Evolutionary conservation across 2,888 invertebrate genomes (phyloP).

Genomic region (Amblyjoppa proteus): DNA sequence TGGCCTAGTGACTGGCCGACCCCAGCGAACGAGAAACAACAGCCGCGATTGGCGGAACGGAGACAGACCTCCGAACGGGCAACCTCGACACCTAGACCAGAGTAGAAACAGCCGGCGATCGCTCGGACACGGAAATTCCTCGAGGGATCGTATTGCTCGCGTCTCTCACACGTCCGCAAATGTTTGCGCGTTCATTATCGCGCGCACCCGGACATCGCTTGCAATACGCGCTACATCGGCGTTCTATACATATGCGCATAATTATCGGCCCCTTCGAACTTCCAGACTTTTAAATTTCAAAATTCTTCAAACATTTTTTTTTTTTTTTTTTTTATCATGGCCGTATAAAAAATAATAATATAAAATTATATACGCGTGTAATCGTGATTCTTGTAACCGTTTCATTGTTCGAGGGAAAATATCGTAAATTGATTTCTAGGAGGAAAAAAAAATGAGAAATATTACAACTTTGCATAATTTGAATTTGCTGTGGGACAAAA

Average conservation of each 20-base stretch:
- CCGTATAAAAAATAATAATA: too few relatives aligned
- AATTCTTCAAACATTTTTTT: too few relatives aligned
- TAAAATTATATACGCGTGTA: too few relatives aligned
- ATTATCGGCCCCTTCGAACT: neutral
- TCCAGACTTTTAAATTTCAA: neutral
- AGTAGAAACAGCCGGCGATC: constrained; percentile 56
- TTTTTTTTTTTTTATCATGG: too few relatives aligned
- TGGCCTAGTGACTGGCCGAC: constrained; percentile 74
- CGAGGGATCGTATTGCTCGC: constrained; percentile 32
- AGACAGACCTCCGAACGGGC: constrained; percentile 47
- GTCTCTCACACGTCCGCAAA: constrained; percentile 52
- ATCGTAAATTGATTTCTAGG: too few relatives aligned
- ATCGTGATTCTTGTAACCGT: too few relatives aligned
- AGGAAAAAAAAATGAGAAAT: too few relatives aligned
- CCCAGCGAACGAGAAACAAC: constrained; percentile 53
- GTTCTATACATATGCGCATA: neutral
- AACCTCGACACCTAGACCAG: constrained; percentile 60
- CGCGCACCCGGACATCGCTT: constrained; percentile 29
- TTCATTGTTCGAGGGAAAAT: too few relatives aligned
- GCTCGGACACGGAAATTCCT: constrained; percentile 56
- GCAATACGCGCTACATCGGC: neutral
- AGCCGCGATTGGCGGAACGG: constrained; percentile 14
- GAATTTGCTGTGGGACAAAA: constrained; percentile 30
- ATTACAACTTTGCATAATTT: too few relatives aligned
- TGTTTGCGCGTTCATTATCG: constrained; percentile 51